Percentiles rank a stretch among this genome's conserved stretches.
These are phyloP conservation scores for Channa argus DNA, from an alignment of 2,113 vertebrate genomes.

Conservation along the genomic window DNA sequence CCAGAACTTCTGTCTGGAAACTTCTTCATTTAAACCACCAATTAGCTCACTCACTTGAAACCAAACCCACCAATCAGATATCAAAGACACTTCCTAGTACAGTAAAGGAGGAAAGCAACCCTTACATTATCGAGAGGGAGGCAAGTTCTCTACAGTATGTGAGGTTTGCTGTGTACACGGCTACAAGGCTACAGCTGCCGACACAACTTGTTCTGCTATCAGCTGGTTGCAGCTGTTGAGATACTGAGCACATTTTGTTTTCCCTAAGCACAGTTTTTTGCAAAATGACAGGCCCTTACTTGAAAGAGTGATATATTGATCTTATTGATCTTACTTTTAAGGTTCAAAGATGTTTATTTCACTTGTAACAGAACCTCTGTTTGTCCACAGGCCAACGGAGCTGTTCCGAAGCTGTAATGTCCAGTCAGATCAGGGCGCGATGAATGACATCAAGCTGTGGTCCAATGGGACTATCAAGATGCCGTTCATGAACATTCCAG, in stretches of 20 bases:
- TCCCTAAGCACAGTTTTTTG: not conserved
- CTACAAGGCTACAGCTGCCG: not conserved
- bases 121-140: conserved; percentile 2
- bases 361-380: not conserved
- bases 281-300: not conserved
- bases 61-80: conserved; percentile 54
- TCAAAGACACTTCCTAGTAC: conserved; percentile 56
- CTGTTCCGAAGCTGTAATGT: conserved; percentile 97
- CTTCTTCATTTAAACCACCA: conserved; percentile 44
- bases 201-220: not conserved
- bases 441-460: conserved; percentile 98
- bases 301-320: not conserved
- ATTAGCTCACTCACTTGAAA: conserved; percentile 57
- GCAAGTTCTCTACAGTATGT: conserved; percentile 2
- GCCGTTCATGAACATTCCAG: conserved; percentile 98
- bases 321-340: not conserved
- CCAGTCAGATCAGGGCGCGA: conserved; percentile 97
- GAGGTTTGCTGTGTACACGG: not conserved
- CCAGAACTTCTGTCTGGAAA: conserved; percentile 43
- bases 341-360: too few relatives aligned
- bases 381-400: conserved; percentile 90
- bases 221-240: not conserved
- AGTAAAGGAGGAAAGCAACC: conserved; percentile 31
- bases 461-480: conserved; percentile 98
- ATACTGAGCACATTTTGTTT: not conserved